These are phyloP conservation scores for Actias luna DNA, from an alignment of 2,888 invertebrate genomes.

Conservation along the genomic window DNA sequence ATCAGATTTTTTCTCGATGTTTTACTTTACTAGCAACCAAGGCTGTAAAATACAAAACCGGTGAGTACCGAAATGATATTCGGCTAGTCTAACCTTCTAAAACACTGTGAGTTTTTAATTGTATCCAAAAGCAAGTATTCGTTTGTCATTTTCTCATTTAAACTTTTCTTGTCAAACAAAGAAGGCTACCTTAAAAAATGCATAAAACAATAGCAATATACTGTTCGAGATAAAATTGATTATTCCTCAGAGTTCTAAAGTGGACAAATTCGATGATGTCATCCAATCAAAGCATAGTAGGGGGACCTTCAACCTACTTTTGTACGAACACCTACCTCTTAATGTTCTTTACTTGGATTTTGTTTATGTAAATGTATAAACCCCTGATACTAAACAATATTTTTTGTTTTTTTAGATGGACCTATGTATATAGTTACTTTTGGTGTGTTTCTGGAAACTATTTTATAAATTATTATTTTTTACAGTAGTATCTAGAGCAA, in stretches of 20 bases:
- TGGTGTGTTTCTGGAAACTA: background rate
- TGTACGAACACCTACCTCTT: slow-evolving; percentile 7
- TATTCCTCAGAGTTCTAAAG: slow-evolving; percentile 16
- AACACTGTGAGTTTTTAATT: too few species aligned
- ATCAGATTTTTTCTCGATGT: too few species aligned
- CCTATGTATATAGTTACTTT: background rate
- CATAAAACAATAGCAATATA: background rate
- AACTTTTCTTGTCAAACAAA: background rate
- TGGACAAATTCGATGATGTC: slow-evolving; percentile 33
- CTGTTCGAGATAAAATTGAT: background rate
- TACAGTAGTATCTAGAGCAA: too few species aligned
- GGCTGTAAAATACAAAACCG: too few species aligned
- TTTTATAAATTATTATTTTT: too few species aligned
- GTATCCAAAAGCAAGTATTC: background rate
- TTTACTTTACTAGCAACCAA: too few species aligned
- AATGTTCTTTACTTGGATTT: slow-evolving; percentile 1
- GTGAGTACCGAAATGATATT: too few species aligned
- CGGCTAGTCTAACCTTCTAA: too few species aligned
- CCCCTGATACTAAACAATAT: too few species aligned
- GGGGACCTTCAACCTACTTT: slow-evolving; percentile 8
- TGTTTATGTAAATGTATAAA: background rate
- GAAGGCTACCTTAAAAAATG: background rate
- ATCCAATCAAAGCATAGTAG: slow-evolving; percentile 27
- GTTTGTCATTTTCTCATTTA: background rate
- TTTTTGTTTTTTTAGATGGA: background rate